Base-by-base conservation (phyloP, 2,888 invertebrate genomes). In the Megastigmus dorsalis region DNA sequence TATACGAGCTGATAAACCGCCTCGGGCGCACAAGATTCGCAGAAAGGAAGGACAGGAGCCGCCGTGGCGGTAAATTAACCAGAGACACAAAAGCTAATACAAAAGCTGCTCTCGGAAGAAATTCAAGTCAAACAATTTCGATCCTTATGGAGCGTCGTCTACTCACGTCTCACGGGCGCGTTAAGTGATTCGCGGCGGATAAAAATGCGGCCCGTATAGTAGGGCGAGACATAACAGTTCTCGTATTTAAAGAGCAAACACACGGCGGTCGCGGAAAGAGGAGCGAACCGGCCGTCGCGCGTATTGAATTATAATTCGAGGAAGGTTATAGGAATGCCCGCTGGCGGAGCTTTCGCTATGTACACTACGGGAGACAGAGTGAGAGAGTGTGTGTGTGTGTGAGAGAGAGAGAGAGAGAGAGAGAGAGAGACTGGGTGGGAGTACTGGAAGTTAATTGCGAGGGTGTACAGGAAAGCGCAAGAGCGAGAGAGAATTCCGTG, bases 271-370 rank as follows among this genome's bases (percentile, higher is more conserved):
- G n/a, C n/a, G n/a, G n/a, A n/a, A n/a, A n/a, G n/a, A n/a, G n/a
- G n/a, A n/a, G n/a, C n/a, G n/a, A n/a, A n/a, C n/a, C n/a, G n/a
- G n/a, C n/a, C n/a, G n/a, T n/a, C n/a, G 33, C 13, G 45, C 45
- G 28, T 62, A 62, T 70, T 36, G 48, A 71, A 71, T 71, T 63
- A 63, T 71, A 57, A 71, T 70, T 69, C 76, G 59, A 74, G 30
- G 71, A 73, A 77, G 77, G 75, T 77, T 75, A n/a, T n/a, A 77
- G 75, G 69, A 75, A 77, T 67, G 74, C 70, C 62, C 59, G 13
- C 33, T 38, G n/a, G 55, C 20, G 43, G 13, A n/a, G n/a, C n/a
- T n/a, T n/a, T n/a, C n/a, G n/a, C n/a, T n/a, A n/a, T n/a, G n/a
- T n/a, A n/a, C n/a, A n/a, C n/a, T n/a, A n/a, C 4, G 7, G 48